Percentiles rank a stretch among this genome's conserved stretches.
Conservation (phyloP, 1,140 invertebrate species). For the Hetaerina americana region DNA sequence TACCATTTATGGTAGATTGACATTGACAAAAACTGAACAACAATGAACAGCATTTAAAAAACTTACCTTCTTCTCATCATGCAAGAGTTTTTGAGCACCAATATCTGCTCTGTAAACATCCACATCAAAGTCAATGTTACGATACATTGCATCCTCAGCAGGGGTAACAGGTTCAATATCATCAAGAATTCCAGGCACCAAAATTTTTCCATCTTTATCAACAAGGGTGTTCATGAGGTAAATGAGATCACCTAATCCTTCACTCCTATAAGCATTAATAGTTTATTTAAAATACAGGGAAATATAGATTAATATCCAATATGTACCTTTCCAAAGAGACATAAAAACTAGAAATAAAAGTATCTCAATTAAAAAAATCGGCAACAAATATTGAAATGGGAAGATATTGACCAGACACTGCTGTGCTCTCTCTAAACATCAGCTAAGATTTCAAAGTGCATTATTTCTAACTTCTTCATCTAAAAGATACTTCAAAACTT, state of each 20-base stretch:
- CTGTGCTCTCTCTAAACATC: too few relatives aligned
- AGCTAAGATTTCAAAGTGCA: too few relatives aligned
- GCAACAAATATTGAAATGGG: too few relatives aligned
- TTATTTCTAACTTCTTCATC: too few relatives aligned
- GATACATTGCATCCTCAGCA: constrained; percentile 66
- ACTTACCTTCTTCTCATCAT: constrained; percentile 58
- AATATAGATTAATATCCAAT: too few relatives aligned
- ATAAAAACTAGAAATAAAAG: too few relatives aligned
- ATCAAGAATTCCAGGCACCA: constrained; percentile 65
- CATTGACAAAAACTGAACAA: neutral
- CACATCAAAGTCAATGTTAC: constrained; percentile 80
- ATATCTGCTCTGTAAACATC: constrained; percentile 61
- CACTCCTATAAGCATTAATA: too few relatives aligned
- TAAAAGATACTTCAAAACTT: too few relatives aligned
- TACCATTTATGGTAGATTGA: neutral
- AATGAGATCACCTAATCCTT: constrained; percentile 81
- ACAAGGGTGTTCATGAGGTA: constrained; percentile 70
- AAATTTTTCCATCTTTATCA: constrained; percentile 71
- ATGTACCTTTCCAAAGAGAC: too few relatives aligned
- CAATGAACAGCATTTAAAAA: neutral
- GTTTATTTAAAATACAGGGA: too few relatives aligned
- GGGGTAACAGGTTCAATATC: constrained; percentile 59
- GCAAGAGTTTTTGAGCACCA: constrained; percentile 53
- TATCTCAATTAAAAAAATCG: too few relatives aligned
- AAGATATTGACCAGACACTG: too few relatives aligned